Evolutionary conservation across 35 echinoderm and acorn worm genomes (phyloP).

Genomic region (Anneissia japonica): DNA sequence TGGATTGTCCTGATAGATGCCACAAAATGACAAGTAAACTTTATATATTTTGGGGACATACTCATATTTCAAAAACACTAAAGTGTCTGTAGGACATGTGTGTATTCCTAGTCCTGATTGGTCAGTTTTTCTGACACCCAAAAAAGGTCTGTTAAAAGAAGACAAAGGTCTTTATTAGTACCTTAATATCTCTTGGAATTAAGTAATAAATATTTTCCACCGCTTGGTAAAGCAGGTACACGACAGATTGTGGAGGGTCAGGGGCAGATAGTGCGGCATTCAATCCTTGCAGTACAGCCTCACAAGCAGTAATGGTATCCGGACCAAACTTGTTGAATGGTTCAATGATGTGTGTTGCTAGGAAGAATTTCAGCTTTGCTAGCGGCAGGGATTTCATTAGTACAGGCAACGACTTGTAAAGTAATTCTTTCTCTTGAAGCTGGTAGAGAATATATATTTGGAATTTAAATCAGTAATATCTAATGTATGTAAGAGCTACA

Average conservation of each 20-base stretch:
- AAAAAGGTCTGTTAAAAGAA: too few species aligned
- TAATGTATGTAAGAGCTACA: too few species aligned
- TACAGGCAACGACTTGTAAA: constrained; percentile 18
- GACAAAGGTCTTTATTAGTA: too few species aligned
- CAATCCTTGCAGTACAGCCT: constrained; percentile 1
- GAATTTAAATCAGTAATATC: too few species aligned
- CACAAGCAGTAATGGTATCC: background rate
- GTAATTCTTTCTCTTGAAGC: constrained; percentile 21
- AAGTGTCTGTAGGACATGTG: too few species aligned
- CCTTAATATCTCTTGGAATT: constrained; percentile 9
- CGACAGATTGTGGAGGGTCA: constrained; percentile 33
- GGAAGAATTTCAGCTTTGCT: constrained; percentile 22
- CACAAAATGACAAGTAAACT: background rate
- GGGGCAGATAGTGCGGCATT: background rate
- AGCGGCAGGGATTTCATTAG: constrained; percentile 17
- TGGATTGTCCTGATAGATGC: background rate
- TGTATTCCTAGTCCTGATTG: too few species aligned
- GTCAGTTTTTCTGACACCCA: too few species aligned
- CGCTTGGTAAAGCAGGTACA: constrained; percentile 6
- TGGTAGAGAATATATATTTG: background rate
- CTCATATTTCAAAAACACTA: background rate
- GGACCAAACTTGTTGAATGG: background rate
- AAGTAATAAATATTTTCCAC: constrained; percentile 28
- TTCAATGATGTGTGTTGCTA: background rate
- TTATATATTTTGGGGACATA: background rate